Conservation (phyloP, 2,888 invertebrate species). For the Oxystoma pomonae region DNA sequence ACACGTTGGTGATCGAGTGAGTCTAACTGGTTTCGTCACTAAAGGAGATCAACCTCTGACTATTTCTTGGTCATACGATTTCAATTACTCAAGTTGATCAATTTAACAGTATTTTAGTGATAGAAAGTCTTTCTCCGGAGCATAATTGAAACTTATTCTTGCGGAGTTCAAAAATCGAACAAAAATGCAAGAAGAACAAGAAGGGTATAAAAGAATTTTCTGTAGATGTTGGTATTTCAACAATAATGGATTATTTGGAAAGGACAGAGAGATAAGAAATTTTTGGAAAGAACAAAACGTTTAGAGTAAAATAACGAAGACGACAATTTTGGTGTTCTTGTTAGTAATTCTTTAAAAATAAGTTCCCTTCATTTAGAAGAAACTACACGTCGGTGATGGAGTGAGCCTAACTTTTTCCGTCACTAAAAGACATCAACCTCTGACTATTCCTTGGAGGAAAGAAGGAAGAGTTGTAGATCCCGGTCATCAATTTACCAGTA, state of each 20-base stretch:
- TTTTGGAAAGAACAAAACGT: too few relatives aligned
- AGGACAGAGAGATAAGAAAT: too few relatives aligned
- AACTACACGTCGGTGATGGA: not conserved
- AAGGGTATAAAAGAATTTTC: too few relatives aligned
- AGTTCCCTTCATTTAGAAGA: constrained; percentile 70
- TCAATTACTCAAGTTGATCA: too few relatives aligned
- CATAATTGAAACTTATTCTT: not conserved
- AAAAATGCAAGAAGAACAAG: too few relatives aligned
- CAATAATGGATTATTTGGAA: too few relatives aligned
- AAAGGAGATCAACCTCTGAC: not conserved
- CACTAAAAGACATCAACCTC: not conserved
- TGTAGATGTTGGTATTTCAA: too few relatives aligned
- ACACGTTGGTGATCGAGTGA: not conserved
- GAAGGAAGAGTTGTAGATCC: too few relatives aligned
- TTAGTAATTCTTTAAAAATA: too few relatives aligned
- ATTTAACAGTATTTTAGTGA: not conserved
- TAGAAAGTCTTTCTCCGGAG: not conserved
- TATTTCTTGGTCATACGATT: not conserved
- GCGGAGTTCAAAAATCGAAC: not conserved
- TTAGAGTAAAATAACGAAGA: too few relatives aligned
- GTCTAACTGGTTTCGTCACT: not conserved
- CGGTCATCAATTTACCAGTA: not conserved
- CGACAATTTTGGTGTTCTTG: too few relatives aligned
- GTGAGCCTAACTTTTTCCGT: not conserved
- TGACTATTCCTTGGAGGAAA: not conserved